phyloP scores from a whole-genome alignment of 1,140 invertebrate genomes.

The Agrilus planipennis region DNA sequence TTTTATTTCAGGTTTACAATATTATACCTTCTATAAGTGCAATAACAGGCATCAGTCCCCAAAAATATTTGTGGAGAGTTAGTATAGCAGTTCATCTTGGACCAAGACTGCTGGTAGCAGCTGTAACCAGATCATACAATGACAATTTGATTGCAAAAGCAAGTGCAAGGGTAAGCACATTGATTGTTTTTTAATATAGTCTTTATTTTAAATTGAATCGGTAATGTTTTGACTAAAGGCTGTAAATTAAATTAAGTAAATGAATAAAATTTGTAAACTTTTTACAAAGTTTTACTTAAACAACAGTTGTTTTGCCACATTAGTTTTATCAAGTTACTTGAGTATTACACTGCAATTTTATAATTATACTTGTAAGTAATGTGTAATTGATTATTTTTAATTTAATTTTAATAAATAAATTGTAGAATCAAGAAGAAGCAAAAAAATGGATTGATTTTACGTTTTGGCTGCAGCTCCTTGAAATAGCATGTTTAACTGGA shows the following conservation, averaged over 20 bases:
- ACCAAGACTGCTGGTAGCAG: conserved; percentile 74
- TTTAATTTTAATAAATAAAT: conserved; percentile 11
- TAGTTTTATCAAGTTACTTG: too few species aligned
- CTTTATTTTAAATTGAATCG: background rate
- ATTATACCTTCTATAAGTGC: conserved; percentile 86
- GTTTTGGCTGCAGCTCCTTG: conserved; percentile 75
- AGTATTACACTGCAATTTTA: too few species aligned
- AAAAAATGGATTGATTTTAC: conserved; percentile 57
- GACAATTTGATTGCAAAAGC: conserved; percentile 46
- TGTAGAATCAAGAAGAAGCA: conserved; percentile 36
- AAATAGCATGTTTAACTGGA: conserved; percentile 70
- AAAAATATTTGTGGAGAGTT: conserved; percentile 84
- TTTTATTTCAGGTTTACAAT: conserved; percentile 66
- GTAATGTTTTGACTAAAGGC: background rate
- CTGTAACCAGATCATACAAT: conserved; percentile 73
- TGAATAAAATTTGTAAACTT: too few species aligned
- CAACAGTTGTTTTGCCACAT: too few species aligned
- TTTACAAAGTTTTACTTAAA: too few species aligned
- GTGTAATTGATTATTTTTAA: conserved; percentile 13
- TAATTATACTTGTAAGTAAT: too few species aligned
- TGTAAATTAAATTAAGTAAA: too few species aligned
- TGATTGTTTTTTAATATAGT: background rate
- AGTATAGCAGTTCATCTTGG: conserved; percentile 81
- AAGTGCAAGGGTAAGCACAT: conserved; percentile 8
- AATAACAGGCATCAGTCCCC: conserved; percentile 80